Evolutionary conservation across 2,113 vertebrate genomes (phyloP), one percentile per base, ranked within the genome.

Genomic region (Tachycineta bicolor): DNA sequence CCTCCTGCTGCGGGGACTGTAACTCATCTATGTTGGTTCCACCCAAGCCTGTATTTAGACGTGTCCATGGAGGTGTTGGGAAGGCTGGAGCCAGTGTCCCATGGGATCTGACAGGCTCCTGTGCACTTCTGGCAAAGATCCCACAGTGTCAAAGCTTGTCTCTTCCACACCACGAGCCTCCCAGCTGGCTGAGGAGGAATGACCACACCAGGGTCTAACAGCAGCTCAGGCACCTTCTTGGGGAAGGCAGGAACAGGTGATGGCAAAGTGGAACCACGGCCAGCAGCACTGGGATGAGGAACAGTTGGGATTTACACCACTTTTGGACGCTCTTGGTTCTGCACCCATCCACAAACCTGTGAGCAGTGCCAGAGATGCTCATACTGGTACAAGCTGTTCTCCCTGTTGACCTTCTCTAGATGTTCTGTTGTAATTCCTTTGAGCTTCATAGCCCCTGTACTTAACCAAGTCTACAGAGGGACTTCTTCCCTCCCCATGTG

Each of bases 251-350:
- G 5, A 89, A 19, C 5, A 62, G 53, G 15, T 49, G 43, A 31
- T 29, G 63, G 44, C 28, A 39, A 37, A 50, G 53, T 14, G 44
- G 58, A 67, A 83, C 39, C 14, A 22, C 3, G 28, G 44, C 10
- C 39, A 73, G 37, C 37, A 55, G 29, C 33, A 8, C 15, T 77
- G 68, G 24, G 7, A 12, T 23, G 68, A 77, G 64, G 29, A 80
- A 28, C 24, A 37, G 10, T 1, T 82, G 62, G 33, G 65, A 56
- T 16, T 74, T 37, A 12, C 11, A 59, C 17, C 20, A 11, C 11
- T 52, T 22, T 0, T 3, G 55, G 33, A 39, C 0, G 0, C 74
- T 24, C 23, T 13, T 53, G n/a, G 28, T 9, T 34, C 7, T 64
- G 10, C 60, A 47, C 33, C 43, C 24, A 11, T n/a, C 20, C 28